Evolutionary conservation across 1,140 invertebrate species (phyloP).

Genomic region (Drosophila trapezifrons): DNA sequence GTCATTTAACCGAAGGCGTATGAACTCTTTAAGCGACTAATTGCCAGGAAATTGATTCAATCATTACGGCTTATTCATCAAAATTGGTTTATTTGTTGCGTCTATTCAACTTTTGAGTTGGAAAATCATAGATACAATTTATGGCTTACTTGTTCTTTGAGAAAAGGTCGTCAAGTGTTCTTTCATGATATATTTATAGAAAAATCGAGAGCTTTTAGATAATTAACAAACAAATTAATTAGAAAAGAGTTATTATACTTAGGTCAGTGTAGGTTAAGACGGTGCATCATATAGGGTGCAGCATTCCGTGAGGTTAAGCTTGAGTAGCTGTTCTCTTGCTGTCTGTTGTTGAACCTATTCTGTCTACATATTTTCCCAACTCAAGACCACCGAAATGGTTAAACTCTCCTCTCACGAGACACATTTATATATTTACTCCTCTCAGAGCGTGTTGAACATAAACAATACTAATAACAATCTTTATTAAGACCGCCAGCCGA

Average conservation of each 20-base stretch:
- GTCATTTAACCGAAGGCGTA: conserved; percentile 21
- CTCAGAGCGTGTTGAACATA: not conserved
- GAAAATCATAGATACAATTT: too few species aligned
- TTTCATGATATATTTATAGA: not conserved
- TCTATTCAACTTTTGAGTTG: not conserved
- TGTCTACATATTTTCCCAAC: too few species aligned
- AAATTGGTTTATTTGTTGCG: not conserved
- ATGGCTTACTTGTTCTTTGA: too few species aligned
- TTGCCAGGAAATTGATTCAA: conserved; percentile 31
- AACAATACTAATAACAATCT: conserved; percentile 3
- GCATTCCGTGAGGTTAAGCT: too few species aligned
- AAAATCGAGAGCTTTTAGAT: not conserved
- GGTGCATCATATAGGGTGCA: too few species aligned
- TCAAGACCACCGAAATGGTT: not conserved
- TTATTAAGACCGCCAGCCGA: conserved; percentile 1
- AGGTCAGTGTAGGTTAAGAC: too few species aligned
- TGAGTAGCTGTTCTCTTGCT: too few species aligned
- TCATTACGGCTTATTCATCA: not conserved
- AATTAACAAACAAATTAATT: not conserved
- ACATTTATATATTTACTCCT: not conserved
- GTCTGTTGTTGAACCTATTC: too few species aligned
- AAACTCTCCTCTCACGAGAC: not conserved
- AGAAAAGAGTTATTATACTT: not conserved
- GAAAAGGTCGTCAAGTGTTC: not conserved
- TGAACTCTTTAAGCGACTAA: conserved; percentile 38